Conservation (phyloP, 1,140 invertebrate genomes). For the Chelonus insularis region DNA sequence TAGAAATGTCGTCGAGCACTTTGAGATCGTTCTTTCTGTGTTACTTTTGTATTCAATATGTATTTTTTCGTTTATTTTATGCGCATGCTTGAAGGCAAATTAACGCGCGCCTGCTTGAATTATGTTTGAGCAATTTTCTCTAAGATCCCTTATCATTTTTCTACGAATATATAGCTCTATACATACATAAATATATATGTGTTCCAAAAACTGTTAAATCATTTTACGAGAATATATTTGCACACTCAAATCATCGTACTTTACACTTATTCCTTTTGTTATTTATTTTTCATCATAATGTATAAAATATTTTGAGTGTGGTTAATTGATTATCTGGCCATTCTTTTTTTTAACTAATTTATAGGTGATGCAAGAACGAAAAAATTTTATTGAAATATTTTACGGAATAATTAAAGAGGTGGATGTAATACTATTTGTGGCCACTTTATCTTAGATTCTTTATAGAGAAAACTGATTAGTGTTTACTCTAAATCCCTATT, state of each 20-base stretch:
- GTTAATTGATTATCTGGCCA: no score
- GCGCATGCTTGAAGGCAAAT: not conserved
- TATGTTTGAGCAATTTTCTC: not conserved
- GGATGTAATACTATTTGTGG: no score
- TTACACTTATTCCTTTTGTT: not conserved
- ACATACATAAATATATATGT: not conserved
- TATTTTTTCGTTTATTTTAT: conserved; percentile 5
- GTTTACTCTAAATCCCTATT: no score
- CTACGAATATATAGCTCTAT: not conserved
- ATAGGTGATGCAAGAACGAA: no score
- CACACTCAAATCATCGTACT: not conserved
- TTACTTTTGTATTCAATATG: not conserved
- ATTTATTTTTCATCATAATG: no score
- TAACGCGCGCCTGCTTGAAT: conserved; percentile 1
- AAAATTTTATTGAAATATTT: no score
- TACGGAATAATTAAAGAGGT: no score
- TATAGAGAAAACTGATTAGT: no score
- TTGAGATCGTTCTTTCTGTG: not conserved
- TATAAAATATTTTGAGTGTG: no score
- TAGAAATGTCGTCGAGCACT: not conserved
- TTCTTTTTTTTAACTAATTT: no score
- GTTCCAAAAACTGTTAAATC: not conserved
- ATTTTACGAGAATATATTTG: not conserved
- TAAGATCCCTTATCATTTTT: conserved; percentile 1
- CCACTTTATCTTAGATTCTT: no score